Percentiles rank a stretch among this genome's conserved stretches.
Conservation (phyloP, 2,113 vertebrate genomes). For the Trogon melanurus region DNA sequence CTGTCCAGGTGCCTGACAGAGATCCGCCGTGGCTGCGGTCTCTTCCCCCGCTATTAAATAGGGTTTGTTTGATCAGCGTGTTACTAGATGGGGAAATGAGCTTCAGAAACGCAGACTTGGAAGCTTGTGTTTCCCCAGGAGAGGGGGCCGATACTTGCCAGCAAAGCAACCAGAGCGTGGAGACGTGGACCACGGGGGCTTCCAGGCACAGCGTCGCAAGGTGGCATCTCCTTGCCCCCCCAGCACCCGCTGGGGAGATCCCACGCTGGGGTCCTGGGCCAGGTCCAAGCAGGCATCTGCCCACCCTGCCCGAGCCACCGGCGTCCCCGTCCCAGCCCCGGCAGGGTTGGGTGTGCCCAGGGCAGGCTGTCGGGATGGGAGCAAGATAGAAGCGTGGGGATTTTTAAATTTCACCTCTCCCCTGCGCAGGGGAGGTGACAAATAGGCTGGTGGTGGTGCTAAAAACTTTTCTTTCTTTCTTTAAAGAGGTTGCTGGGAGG, state of each 20-base stretch:
- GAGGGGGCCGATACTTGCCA: background rate
- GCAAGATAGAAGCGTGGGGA: background rate
- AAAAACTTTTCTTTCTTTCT: conserved; percentile 39
- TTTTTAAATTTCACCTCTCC: background rate
- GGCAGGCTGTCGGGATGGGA: background rate
- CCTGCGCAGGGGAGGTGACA: conserved; percentile 34
- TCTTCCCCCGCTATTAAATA: background rate
- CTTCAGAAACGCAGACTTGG: background rate
- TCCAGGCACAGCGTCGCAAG: fast-evolving
- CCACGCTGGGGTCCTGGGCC: background rate
- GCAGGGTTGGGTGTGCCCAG: background rate
- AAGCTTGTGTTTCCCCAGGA: background rate
- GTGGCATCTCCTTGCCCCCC: background rate
- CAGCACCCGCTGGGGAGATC: fast-evolving
- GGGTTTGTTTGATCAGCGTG: background rate
- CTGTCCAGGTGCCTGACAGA: background rate
- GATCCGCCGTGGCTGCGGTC: fast-evolving
- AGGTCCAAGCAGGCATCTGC: background rate
- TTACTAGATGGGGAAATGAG: background rate
- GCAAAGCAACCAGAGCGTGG: background rate
- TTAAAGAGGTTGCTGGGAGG: conserved; percentile 58
- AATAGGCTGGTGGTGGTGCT: conserved; percentile 33
- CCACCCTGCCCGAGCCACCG: background rate
- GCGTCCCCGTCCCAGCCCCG: background rate
- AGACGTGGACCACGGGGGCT: fast-evolving